Conservation (phyloP, 92 coral and sea anemone species). For the Porites divaricata region DNA sequence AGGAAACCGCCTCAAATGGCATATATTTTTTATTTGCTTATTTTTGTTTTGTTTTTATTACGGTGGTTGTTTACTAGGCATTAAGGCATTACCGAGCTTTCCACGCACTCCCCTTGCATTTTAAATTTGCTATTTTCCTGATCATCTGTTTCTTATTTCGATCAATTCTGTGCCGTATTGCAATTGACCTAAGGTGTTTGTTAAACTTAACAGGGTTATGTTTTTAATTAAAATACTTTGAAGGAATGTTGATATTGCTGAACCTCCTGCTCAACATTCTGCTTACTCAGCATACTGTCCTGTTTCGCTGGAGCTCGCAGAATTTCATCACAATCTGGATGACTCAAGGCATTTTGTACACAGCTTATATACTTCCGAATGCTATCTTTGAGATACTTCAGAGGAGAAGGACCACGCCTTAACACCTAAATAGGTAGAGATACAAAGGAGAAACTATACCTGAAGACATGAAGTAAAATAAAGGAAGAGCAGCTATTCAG, state of each 20-base stretch:
- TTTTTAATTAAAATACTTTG: constrained; percentile 19
- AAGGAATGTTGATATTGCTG: constrained; percentile 10
- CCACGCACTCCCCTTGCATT: no score
- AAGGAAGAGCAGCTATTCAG: no score
- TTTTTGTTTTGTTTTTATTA: no score
- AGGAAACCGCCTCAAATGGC: no score
- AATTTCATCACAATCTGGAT: constrained; percentile 36
- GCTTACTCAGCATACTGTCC: background rate
- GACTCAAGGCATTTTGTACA: constrained; percentile 22
- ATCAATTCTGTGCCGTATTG: no score
- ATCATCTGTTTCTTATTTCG: background rate
- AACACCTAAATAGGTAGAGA: constrained; percentile 18
- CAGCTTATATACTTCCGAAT: constrained; percentile 56
- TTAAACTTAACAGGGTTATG: background rate
- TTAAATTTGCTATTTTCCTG: no score
- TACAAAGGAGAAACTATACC: background rate
- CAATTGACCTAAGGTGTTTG: background rate
- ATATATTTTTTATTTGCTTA: no score
- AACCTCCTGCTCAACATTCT: background rate
- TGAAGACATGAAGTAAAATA: background rate
- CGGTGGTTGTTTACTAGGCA: no score
- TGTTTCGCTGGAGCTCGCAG: constrained; percentile 21
- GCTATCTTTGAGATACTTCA: constrained; percentile 62
- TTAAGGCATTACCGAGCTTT: no score
- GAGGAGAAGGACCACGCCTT: constrained; percentile 68